These are phyloP conservation scores for Pteronotus mesoamericanus DNA, from an alignment of 2,797 vertebrate species.

Conservation along the genomic window DNA sequence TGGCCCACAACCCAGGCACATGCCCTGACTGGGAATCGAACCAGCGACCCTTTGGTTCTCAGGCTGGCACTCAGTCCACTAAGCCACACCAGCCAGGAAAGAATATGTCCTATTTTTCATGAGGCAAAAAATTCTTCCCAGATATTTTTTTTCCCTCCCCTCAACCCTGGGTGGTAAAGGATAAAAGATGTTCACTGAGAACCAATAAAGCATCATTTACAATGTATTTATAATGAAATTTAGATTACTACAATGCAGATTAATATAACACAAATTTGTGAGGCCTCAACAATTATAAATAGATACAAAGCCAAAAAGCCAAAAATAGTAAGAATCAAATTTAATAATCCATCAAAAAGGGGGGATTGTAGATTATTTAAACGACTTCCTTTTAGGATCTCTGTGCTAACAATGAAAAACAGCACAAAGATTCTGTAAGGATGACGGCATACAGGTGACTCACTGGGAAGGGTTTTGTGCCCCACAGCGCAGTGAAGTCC, in stretches of 20 bases:
- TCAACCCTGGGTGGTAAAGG: neutral
- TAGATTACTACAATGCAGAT: neutral
- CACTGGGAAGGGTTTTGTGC: slow-evolving; percentile 76
- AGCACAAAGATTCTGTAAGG: slow-evolving; percentile 65
- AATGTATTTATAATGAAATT: neutral
- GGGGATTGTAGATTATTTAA: slow-evolving; percentile 50
- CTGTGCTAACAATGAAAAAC: slow-evolving; percentile 71
- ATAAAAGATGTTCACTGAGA: neutral
- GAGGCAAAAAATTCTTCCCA: neutral
- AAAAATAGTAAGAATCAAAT: slow-evolving; percentile 54
- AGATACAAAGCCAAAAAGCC: slow-evolving; percentile 31
- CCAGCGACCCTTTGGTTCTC: no score
- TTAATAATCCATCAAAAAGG: slow-evolving; percentile 38
- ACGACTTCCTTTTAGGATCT: slow-evolving; percentile 65
- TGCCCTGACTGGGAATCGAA: no score
- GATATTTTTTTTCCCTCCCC: no score
- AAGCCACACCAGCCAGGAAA: no score
- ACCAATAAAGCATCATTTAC: neutral
- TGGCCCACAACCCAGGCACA: no score
- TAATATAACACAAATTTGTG: slow-evolving; percentile 33
- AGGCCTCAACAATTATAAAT: slow-evolving; percentile 55
- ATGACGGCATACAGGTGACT: slow-evolving; percentile 77
- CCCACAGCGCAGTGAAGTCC: slow-evolving; percentile 82
- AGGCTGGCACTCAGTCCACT: no score
- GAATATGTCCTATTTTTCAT: no score